Percentiles rank a stretch among this genome's conserved stretches.
phyloP scores from a whole-genome alignment of 2,888 invertebrate genomes.

The Malacosoma neustria region DNA sequence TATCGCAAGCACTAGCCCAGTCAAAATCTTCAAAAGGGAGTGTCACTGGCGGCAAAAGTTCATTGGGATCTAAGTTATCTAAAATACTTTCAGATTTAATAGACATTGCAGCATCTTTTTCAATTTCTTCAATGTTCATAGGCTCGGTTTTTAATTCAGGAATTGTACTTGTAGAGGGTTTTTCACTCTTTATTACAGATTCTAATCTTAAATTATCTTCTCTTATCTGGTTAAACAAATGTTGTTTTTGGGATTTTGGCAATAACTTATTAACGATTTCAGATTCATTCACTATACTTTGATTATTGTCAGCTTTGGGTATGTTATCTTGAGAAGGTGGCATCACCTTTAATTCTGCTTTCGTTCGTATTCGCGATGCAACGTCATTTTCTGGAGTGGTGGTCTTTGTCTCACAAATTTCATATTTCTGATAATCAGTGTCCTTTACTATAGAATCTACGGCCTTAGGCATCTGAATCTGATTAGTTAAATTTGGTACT shows the following conservation, averaged over 20 bases:
- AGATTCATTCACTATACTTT: conserved; percentile 20
- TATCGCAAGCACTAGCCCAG: conserved; percentile 85
- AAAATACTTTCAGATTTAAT: conserved; percentile 48
- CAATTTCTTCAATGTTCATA: conserved; percentile 78
- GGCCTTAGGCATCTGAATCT: conserved; percentile 80
- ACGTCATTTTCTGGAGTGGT: conserved; percentile 68
- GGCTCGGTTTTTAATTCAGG: conserved; percentile 81
- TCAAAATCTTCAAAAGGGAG: conserved; percentile 46
- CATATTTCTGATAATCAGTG: conserved; percentile 46
- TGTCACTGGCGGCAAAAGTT: not conserved
- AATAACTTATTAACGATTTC: conserved; percentile 42
- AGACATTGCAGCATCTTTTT: conserved; percentile 70
- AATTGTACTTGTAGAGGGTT: conserved; percentile 51
- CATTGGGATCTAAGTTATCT: conserved; percentile 27
- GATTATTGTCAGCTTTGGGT: conserved; percentile 30
- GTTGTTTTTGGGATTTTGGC: conserved; percentile 58
- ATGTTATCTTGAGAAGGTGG: conserved; percentile 52
- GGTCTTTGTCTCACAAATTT: conserved; percentile 40
- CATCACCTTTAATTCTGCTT: conserved; percentile 85
- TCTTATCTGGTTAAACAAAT: conserved; percentile 64
- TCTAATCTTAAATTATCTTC: conserved; percentile 57
- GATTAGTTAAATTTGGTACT: conserved; percentile 38
- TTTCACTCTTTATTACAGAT: conserved; percentile 78
- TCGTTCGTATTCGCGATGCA: conserved; percentile 87
- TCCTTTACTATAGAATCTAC: conserved; percentile 78